A percentile compares a stretch with the other conserved stretches of the same genome.
Evolutionary conservation across 1,140 invertebrate species (phyloP).

Genomic region (Eueides isabella): DNA sequence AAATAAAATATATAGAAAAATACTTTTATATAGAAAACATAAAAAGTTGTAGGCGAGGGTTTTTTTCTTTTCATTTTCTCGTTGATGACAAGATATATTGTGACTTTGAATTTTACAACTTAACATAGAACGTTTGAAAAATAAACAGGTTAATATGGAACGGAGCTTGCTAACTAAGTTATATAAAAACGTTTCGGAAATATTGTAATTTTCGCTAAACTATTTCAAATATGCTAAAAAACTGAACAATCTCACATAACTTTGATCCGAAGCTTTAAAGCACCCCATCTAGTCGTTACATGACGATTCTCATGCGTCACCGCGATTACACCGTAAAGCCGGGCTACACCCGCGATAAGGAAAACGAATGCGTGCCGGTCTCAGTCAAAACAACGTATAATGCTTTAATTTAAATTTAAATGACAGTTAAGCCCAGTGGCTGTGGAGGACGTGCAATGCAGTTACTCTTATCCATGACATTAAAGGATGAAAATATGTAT

Average conservation of each 20-base stretch:
- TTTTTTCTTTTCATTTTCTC: too few relatives aligned
- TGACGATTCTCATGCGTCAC: constrained; percentile 17
- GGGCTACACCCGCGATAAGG: constrained; percentile 20
- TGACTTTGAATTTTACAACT: too few relatives aligned
- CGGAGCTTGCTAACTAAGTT: too few relatives aligned
- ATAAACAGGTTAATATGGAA: too few relatives aligned
- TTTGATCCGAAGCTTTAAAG: background rate
- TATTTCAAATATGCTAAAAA: background rate
- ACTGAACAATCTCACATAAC: background rate
- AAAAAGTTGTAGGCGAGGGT: too few relatives aligned
- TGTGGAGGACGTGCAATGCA: constrained; percentile 14
- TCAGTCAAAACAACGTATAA: constrained; percentile 47
- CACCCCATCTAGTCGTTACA: constrained; percentile 2
- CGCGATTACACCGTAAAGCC: constrained; percentile 29
- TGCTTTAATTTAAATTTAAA: constrained; percentile 74
- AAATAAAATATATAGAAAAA: too few relatives aligned
- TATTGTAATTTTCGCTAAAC: too few relatives aligned
- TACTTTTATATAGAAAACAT: too few relatives aligned
- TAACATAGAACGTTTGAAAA: too few relatives aligned
- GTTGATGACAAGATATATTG: too few relatives aligned
- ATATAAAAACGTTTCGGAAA: too few relatives aligned
- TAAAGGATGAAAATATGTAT: constrained; percentile 15
- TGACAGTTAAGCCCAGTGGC: constrained; percentile 58
- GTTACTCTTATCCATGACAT: constrained; percentile 2
- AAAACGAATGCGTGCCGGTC: constrained; percentile 24